phyloP scores from a whole-genome alignment of 2,888 invertebrate species.

The Orthosia gothica region DNA sequence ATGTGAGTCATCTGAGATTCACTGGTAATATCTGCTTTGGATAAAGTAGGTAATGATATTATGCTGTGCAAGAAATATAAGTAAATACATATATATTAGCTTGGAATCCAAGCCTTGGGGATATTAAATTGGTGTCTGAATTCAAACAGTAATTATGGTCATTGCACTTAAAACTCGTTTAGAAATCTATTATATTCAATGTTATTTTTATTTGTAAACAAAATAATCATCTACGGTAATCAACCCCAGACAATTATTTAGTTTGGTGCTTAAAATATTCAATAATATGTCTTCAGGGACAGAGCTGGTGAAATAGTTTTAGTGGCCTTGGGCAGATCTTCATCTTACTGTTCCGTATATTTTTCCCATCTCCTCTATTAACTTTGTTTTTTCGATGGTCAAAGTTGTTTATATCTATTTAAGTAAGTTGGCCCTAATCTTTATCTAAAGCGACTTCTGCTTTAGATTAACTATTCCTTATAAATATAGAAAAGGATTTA shows the following conservation, averaged over 20 bases:
- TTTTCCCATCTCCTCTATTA: no score
- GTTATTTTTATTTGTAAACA: slow-evolving; percentile 17
- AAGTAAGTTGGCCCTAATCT: no score
- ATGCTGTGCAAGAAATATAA: slow-evolving; percentile 12
- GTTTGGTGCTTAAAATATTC: background rate
- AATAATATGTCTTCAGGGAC: background rate
- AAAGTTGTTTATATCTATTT: no score
- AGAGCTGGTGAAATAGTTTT: no score
- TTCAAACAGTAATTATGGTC: slow-evolving; percentile 52
- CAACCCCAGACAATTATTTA: no score
- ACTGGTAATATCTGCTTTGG: slow-evolving; percentile 30
- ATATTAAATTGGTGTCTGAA: slow-evolving; percentile 51
- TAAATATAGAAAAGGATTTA: no score
- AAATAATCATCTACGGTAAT: slow-evolving; percentile 1
- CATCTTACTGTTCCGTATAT: no score
- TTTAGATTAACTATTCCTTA: no score
- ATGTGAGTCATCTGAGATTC: slow-evolving; percentile 27
- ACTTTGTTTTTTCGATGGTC: no score
- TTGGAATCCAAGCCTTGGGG: slow-evolving; percentile 14
- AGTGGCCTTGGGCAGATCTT: no score
- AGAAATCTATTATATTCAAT: slow-evolving; percentile 16
- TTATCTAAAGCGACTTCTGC: no score
- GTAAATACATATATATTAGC: slow-evolving; percentile 11
- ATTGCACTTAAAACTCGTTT: slow-evolving; percentile 61
- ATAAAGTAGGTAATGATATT: slow-evolving; percentile 43